Conservation (phyloP, 2,797 vertebrate genomes). For the Phoebastria nigripes region DNA sequence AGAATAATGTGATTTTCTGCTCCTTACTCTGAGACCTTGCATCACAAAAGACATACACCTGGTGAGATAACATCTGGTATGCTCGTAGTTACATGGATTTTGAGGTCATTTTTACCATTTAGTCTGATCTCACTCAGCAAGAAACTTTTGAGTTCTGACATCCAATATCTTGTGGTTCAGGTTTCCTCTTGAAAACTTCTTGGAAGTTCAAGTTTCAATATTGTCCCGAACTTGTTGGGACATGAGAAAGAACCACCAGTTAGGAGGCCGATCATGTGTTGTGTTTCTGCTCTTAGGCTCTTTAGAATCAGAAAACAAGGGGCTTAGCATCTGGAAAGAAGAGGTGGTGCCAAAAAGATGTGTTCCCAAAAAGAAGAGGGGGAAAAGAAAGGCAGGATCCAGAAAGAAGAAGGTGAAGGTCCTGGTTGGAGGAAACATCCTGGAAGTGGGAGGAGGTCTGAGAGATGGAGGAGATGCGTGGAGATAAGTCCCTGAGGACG, state of each 20-base stretch:
- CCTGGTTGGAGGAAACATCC: neutral
- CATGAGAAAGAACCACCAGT: neutral
- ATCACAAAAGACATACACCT: neutral
- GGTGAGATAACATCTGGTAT: neutral
- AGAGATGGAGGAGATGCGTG: neutral
- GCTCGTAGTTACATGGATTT: neutral
- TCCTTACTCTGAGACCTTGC: neutral
- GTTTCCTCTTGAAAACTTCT: neutral
- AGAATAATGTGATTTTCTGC: neutral
- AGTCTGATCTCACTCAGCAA: neutral
- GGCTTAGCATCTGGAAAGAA: neutral
- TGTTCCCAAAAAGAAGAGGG: neutral
- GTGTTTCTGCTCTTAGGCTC: neutral
- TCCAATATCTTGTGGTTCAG: neutral
- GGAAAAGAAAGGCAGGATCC: neutral
- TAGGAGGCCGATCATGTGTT: accelerated
- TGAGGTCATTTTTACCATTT: neutral
- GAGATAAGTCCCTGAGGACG: neutral
- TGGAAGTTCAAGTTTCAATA: neutral
- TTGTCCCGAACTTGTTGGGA: neutral
- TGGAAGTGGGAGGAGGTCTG: neutral
- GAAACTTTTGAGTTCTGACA: neutral
- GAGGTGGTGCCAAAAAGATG: neutral
- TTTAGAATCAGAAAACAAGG: neutral
- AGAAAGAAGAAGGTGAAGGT: neutral